Base-by-base conservation (phyloP, 2,113 vertebrate genomes). In the Laticauda laticaudata region DNA sequence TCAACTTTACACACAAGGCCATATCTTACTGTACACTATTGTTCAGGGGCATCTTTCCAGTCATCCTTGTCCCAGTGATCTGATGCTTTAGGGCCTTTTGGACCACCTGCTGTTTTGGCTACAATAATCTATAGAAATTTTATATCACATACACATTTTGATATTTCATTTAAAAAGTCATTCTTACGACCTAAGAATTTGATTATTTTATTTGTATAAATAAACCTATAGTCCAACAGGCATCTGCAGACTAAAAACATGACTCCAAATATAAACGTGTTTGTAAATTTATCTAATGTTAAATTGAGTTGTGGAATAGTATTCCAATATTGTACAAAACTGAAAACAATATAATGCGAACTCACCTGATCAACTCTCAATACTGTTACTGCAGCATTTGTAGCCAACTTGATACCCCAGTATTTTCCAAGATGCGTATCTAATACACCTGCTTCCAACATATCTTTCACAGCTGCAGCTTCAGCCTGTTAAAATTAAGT, bases 341-440 rank as follows among this genome's bases (percentile, higher is more conserved):
- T 87, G 51, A 81, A 92, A 57, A 89, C 10, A 5, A 24, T 4
- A 91, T 34, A 86, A 39, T 87, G 86, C 59, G n/a, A 86, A 94
- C 98, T 97, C 91, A 99, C 99, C 98, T 99, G 99, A 96, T 99
- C 99, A 51, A 99, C 99, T 92, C 99, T 97, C 51, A 99, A 98
- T 3, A 99, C 98, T 85, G 99, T 99, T 92, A 99, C 97, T 51
- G 99, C 99, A 88, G 99, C 98, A 21, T 99, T 99, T 90, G 99
- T 99, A 86, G 99, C 99, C 96, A 99, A 95, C 95, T 99, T 99
- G 96, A 99, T 98, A 93, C 98, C 99, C 99, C 99, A 99, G 94
- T 97, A 94, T 97, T 99, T 99, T 91, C 98, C 99, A 95, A 99
- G 97, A 92, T 98, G 99, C 0, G 99, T 99, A 24, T 99, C 99